These are phyloP conservation scores for Leptatherina wallacei DNA, from an alignment of 2,797 vertebrate species.

Conservation along the genomic window DNA sequence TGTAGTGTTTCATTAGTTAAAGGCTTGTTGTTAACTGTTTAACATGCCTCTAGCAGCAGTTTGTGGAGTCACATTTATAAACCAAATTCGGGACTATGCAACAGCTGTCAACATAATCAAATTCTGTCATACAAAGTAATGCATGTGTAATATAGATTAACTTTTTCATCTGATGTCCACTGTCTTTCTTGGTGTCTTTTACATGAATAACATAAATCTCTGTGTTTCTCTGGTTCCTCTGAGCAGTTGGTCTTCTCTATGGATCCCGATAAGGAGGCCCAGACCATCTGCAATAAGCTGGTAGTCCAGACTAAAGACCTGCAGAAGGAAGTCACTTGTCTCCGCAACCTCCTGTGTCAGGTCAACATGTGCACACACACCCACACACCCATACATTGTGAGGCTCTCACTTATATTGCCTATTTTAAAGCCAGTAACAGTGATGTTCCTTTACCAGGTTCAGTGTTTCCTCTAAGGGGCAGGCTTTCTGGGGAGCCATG, in stretches of 20 bases:
- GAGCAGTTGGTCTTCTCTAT: constrained; percentile 87
- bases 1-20: background rate
- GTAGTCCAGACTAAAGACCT: constrained; percentile 83
- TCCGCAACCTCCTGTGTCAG: constrained; percentile 87
- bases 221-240: background rate
- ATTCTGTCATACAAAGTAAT: no score
- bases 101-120: no score
- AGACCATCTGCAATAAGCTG: constrained; percentile 85
- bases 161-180: background rate
- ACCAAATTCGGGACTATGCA: no score
- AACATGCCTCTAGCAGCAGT: background rate
- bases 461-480: no score
- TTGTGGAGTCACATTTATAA: background rate
- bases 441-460: no score
- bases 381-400: background rate
- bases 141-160: no score
- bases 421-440: no score
- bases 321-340: constrained; percentile 86
- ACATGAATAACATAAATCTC: background rate
- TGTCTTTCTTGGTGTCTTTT: background rate
- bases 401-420: background rate
- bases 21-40: background rate
- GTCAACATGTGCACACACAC: constrained; percentile 67
- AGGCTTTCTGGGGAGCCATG: no score
- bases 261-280: constrained; percentile 83